A percentile compares a stretch with the other conserved stretches of the same genome.
Conservation (phyloP, 2,113 vertebrate species). For the Laticauda laticaudata region DNA sequence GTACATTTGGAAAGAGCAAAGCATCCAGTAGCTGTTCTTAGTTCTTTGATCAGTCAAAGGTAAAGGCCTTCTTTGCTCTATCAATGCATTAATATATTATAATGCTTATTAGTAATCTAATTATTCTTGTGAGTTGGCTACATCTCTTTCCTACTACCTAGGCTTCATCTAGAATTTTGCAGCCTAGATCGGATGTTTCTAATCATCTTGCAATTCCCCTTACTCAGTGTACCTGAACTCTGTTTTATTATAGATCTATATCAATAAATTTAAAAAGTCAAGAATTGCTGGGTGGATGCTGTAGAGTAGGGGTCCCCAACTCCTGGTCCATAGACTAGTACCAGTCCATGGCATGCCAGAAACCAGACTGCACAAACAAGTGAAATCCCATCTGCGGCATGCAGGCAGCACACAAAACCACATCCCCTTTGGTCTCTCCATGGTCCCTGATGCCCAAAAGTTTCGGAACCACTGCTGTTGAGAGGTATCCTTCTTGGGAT, state of each 20-base stretch:
- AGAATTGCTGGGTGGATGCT: neutral
- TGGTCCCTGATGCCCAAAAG: no score
- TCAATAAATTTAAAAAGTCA: neutral
- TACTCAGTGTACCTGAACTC: neutral
- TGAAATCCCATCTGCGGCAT: rapidly evolving
- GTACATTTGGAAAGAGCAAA: conserved; percentile 64
- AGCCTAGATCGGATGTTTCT: neutral
- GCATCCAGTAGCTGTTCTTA: conserved; percentile 50
- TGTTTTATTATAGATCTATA: neutral
- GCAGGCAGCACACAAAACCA: no score
- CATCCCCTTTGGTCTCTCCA: no score
- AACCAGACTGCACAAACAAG: no score
- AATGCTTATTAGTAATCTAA: conserved; percentile 46
- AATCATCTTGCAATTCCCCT: neutral
- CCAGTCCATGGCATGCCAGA: no score
- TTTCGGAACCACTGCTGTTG: neutral
- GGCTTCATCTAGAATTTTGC: neutral
- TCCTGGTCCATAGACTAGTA: no score
- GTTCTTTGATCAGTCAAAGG: conserved; percentile 48
- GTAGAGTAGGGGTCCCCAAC: neutral
- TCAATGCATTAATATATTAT: conserved; percentile 58
- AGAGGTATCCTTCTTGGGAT: neutral
- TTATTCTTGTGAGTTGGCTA: conserved; percentile 31
- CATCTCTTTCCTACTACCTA: neutral
- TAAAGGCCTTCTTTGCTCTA: conserved; percentile 42